A percentile compares a stretch with the other conserved stretches of the same genome.
Conservation (phyloP, 2,888 invertebrate species). For the Rambutsinella grinnellia region DNA sequence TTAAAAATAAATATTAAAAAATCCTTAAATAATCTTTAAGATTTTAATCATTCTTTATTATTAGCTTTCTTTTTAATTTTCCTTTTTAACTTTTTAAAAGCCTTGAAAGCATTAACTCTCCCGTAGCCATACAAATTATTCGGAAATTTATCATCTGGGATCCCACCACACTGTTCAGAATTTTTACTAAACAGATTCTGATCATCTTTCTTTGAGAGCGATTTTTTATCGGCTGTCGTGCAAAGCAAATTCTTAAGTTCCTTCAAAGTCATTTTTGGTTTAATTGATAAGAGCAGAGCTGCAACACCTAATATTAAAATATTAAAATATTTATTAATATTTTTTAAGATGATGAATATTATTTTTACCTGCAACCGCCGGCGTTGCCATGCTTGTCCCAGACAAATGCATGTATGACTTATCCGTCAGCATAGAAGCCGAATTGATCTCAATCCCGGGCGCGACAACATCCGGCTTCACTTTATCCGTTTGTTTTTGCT, state of each 20-base stretch:
- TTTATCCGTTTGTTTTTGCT: neutral
- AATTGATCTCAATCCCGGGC: slow-evolving; percentile 31
- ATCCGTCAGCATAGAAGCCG: slow-evolving; percentile 12
- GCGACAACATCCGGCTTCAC: slow-evolving; percentile 36
- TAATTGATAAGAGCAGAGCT: slow-evolving; percentile 37
- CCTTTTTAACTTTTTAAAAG: slow-evolving; percentile 38
- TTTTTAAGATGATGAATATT: neutral
- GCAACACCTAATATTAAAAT: too few species aligned
- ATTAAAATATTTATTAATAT: too few species aligned
- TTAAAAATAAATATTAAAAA: too few species aligned
- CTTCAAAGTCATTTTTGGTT: slow-evolving; percentile 16
- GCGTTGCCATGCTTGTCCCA: slow-evolving; percentile 46
- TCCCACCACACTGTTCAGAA: slow-evolving; percentile 8
- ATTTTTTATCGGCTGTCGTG: slow-evolving; percentile 6
- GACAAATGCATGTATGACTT: slow-evolving; percentile 15
- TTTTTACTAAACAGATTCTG: neutral
- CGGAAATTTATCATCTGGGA: slow-evolving; percentile 12
- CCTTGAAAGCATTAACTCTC: slow-evolving; percentile 23
- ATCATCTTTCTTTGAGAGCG: too few species aligned
- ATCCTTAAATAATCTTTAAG: too few species aligned
- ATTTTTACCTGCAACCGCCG: slow-evolving; percentile 16
- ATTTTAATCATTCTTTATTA: too few species aligned
- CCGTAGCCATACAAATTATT: slow-evolving; percentile 40
- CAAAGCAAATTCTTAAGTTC: slow-evolving; percentile 22
- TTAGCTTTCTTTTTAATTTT: too few species aligned